Conservation (phyloP, 1,140 invertebrate genomes). For the Drosophila prosaltans region DNA sequence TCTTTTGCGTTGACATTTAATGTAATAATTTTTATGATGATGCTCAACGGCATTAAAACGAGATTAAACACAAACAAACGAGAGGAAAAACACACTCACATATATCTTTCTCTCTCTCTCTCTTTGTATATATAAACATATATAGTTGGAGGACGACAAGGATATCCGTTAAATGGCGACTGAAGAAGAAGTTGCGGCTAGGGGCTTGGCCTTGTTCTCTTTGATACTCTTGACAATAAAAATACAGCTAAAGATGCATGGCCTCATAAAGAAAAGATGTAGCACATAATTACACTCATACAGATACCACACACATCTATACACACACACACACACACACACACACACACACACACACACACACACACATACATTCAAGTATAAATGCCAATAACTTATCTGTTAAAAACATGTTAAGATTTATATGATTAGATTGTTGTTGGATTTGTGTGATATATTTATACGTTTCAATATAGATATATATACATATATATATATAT, state of each 20-base stretch:
- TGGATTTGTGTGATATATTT: background rate
- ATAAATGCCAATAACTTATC: constrained; percentile 10
- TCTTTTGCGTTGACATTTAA: constrained; percentile 75
- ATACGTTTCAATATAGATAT: background rate
- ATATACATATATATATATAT: too few relatives aligned
- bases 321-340: constrained; percentile 20
- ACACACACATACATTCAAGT: constrained; percentile 18
- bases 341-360: constrained; percentile 18
- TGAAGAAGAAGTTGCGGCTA: background rate
- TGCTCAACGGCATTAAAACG: constrained; percentile 79
- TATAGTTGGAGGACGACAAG: constrained; percentile 31
- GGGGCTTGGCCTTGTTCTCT: constrained; percentile 51
- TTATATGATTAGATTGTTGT: background rate
- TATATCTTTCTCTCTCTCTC: background rate
- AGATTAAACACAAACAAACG: constrained; percentile 80
- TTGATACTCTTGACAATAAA: constrained; percentile 76
- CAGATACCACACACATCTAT: constrained; percentile 1
- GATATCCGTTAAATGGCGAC: constrained; percentile 7
- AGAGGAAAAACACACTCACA: constrained; percentile 28
- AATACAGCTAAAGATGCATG: constrained; percentile 45
- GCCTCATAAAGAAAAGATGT: constrained; percentile 74
- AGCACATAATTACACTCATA: constrained; percentile 69
- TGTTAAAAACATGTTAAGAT: background rate
- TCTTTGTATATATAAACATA: background rate
- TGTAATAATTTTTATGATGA: constrained; percentile 81